Evolutionary conservation across 2,888 invertebrate species (phyloP).

Genomic region (Volucella bombylans): DNA sequence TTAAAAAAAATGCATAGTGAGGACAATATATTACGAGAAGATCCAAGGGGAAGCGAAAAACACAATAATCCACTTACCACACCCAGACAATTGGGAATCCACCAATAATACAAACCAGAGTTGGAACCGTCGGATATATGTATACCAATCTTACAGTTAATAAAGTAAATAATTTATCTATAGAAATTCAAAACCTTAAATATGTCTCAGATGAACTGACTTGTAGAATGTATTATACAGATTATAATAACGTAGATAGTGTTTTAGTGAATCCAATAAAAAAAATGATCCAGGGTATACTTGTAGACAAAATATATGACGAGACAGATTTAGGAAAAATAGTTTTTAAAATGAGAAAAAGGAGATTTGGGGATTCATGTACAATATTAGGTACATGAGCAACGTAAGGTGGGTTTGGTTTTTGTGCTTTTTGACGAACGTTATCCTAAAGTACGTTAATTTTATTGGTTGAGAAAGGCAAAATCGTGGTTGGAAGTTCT

Average conservation of each 20-base stretch:
- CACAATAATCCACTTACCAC: no score
- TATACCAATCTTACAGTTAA: constrained; percentile 21
- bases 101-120: constrained; percentile 31
- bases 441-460: no score
- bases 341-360: constrained; percentile 1
- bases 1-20: no score
- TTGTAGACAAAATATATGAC: neutral
- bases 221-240: constrained; percentile 39
- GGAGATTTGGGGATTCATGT: constrained; percentile 3
- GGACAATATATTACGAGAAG: no score
- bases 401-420: no score
- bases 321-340: constrained; percentile 3
- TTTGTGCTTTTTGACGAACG: no score
- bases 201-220: constrained; percentile 56
- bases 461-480: no score
- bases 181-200: constrained; percentile 47
- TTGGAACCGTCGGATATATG: constrained; percentile 22
- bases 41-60: no score
- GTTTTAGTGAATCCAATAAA: neutral
- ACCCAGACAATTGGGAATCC: constrained; percentile 16
- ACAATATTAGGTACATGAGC: no score
- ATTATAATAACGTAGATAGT: constrained; percentile 33
- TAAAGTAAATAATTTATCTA: constrained; percentile 47
- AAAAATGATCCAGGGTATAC: constrained; percentile 1
- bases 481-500: no score